Percentiles rank a stretch among this genome's conserved stretches.
Conservation (phyloP, 2,797 vertebrate genomes). For the Aulostomus chinensis region DNA sequence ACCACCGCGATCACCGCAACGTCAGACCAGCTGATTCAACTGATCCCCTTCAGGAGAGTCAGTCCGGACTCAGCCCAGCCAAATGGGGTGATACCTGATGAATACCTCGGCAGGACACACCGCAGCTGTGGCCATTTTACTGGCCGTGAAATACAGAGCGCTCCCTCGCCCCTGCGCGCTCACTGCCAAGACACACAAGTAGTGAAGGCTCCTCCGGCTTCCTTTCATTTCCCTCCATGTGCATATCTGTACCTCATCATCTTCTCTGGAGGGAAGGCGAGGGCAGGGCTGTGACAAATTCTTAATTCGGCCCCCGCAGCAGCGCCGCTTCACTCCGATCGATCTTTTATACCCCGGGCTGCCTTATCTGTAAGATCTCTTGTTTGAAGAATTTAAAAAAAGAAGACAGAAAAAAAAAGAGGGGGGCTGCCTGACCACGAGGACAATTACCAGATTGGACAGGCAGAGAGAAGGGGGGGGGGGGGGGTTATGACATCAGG, state of each 20-base stretch:
- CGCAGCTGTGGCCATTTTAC: too few relatives aligned
- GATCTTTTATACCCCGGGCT: constrained; percentile 57
- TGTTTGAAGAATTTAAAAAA: constrained; percentile 53
- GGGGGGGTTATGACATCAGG: constrained; percentile 34
- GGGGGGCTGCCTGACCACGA: constrained; percentile 48
- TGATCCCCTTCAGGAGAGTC: constrained; percentile 51
- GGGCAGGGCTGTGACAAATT: constrained; percentile 69
- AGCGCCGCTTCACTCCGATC: constrained; percentile 48
- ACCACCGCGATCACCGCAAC: constrained; percentile 34
- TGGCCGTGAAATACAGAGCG: constrained; percentile 15
- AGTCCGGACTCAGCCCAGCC: constrained; percentile 42
- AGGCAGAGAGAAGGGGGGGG: constrained; percentile 25
- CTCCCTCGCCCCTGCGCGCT: too few relatives aligned
- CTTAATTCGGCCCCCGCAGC: constrained; percentile 65
- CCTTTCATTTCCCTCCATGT: not conserved
- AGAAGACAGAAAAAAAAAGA: too few relatives aligned
- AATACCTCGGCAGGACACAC: constrained; percentile 40
- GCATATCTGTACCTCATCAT: constrained; percentile 28
- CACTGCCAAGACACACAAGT: too few relatives aligned
- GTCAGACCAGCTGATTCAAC: constrained; percentile 51
- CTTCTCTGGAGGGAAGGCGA: constrained; percentile 26
- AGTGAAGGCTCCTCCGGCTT: constrained; percentile 32
- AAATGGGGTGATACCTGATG: constrained; percentile 42
- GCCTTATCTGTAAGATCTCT: constrained; percentile 63
- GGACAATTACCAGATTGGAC: constrained; percentile 68